Percentiles rank a stretch among this genome's conserved stretches.
These are phyloP conservation scores for Salvator merianae DNA, from an alignment of 2,113 vertebrate species.

Conservation along the genomic window DNA sequence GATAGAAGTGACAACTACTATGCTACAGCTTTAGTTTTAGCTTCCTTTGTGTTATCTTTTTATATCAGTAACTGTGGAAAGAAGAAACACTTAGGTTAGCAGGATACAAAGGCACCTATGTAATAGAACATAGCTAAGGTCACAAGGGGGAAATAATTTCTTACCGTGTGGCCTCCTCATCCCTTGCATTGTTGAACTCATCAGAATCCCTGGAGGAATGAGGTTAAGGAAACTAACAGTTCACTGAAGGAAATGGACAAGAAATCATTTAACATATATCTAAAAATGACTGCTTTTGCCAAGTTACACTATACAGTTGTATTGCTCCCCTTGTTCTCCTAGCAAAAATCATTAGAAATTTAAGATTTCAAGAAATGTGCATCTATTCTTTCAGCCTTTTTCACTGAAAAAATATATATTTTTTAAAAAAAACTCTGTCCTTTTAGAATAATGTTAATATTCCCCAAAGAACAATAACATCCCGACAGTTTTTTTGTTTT, in stretches of 20 bases:
- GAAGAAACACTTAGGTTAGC: slow-evolving; percentile 10
- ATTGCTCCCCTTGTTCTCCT: neutral
- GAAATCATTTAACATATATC: neutral
- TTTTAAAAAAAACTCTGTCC: neutral
- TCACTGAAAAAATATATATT: no score
- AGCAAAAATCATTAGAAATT: neutral
- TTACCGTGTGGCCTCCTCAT: neutral
- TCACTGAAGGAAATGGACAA: neutral
- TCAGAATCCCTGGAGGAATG: neutral
- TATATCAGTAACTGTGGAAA: slow-evolving; percentile 10
- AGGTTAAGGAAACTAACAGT: neutral
- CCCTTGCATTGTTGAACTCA: neutral
- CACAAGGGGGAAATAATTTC: neutral
- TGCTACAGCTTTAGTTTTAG: slow-evolving; percentile 3
- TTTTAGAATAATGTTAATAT: neutral
- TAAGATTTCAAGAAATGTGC: neutral
- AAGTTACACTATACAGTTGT: neutral
- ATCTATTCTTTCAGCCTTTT: neutral
- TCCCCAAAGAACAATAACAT: no score
- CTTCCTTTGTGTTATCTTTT: slow-evolving; percentile 23
- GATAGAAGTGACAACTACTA: slow-evolving; percentile 31
- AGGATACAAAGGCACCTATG: slow-evolving; percentile 12
- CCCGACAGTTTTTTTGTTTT: no score
- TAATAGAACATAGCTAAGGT: neutral
- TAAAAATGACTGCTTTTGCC: neutral